phyloP scores from a whole-genome alignment of 2,888 invertebrate species.

The Drosophila silvestris region DNA sequence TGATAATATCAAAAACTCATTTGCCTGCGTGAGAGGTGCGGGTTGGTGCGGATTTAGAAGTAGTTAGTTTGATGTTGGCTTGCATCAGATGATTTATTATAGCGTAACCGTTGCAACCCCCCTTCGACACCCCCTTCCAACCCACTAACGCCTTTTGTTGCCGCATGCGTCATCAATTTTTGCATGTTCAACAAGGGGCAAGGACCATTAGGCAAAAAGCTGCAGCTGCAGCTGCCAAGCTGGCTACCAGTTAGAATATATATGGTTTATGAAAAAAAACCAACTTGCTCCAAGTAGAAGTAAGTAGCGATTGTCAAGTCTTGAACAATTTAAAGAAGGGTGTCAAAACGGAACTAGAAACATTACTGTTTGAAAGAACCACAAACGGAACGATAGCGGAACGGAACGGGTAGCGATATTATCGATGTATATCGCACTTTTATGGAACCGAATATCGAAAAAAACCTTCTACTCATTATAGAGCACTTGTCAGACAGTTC shows the following conservation, averaged over 20 bases:
- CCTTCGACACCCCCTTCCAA: not conserved
- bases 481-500: not conserved
- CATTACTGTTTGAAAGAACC: not conserved
- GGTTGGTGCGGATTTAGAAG: slow-evolving; percentile 46
- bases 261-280: not conserved
- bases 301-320: not conserved
- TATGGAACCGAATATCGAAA: not conserved
- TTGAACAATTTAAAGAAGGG: not conserved
- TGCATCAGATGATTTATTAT: slow-evolving; percentile 73
- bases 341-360: not conserved
- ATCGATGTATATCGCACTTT: not conserved
- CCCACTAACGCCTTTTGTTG: not conserved
- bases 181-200: slow-evolving; percentile 65
- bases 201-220: slow-evolving; percentile 65
- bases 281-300: not conserved
- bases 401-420: not conserved
- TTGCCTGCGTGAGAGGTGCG: slow-evolving; percentile 46
- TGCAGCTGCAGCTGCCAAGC: slow-evolving; percentile 48
- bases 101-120: slow-evolving; percentile 8
- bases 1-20: slow-evolving; percentile 78
- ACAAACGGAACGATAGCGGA: not conserved
- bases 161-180: slow-evolving; percentile 74
- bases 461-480: not conserved
- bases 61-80: slow-evolving; percentile 58
- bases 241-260: not conserved